Percentiles rank a stretch among this genome's conserved stretches.
Evolutionary conservation across 2,113 vertebrate species (phyloP).

Genomic region (Nothoprocta pentlandii): DNA sequence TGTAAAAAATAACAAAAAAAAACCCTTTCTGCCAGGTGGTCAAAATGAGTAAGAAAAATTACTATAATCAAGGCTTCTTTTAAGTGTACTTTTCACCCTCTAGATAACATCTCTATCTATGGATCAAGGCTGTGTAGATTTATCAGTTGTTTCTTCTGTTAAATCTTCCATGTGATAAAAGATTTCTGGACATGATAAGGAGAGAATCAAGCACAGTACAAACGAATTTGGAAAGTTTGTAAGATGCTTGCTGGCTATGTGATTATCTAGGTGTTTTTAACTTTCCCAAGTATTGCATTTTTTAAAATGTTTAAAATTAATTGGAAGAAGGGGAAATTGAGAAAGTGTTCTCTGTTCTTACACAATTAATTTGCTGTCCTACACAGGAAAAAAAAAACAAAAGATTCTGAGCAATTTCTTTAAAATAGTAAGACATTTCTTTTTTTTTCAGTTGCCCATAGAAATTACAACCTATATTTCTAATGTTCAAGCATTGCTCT

Average conservation of each 20-base stretch:
- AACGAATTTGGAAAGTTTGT: not conserved
- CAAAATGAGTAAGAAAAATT: not conserved
- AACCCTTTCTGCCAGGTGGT: not conserved
- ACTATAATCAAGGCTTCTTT: not conserved
- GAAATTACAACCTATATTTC: not conserved
- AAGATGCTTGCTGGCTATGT: not conserved
- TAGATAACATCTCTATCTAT: not conserved
- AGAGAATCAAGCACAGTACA: not conserved
- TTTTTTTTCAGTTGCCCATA: not conserved
- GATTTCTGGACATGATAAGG: not conserved
- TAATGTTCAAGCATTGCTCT: not conserved
- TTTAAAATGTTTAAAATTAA: not conserved
- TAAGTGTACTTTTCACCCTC: not conserved
- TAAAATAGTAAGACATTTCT: not conserved
- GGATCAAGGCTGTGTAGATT: not conserved
- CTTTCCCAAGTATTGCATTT: not conserved
- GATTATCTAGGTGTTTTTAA: not conserved
- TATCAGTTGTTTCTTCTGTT: not conserved
- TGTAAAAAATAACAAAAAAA: not conserved
- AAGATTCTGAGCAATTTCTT: not conserved
- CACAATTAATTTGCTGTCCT: not conserved
- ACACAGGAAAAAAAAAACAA: not conserved
- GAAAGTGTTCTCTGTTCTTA: not conserved
- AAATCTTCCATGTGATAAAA: not conserved
- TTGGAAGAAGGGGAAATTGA: accelerated